phyloP scores from a whole-genome alignment of 2,888 invertebrate species.

The Apamea sordens region DNA sequence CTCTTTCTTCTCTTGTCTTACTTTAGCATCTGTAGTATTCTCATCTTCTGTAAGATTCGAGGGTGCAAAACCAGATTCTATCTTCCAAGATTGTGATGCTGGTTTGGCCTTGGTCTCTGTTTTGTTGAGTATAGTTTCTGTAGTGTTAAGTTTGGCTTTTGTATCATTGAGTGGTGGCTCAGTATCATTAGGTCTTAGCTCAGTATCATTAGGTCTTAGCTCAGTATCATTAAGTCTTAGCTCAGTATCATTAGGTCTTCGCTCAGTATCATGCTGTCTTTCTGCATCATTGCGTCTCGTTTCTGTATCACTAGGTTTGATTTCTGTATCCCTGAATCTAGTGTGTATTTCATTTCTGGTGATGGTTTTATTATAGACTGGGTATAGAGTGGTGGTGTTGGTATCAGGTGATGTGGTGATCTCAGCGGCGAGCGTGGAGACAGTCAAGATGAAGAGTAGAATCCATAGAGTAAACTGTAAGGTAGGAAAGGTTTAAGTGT shows the following conservation, averaged over 20 bases:
- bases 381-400: conserved; percentile 82
- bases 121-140: conserved; percentile 2
- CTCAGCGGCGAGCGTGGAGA: conserved; percentile 69
- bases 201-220: conserved; percentile 39
- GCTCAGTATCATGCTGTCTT: conserved; percentile 23
- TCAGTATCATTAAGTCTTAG: conserved; percentile 16
- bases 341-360: conserved; percentile 53
- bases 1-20: conserved; percentile 44
- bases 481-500: not conserved
- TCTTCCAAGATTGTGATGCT: conserved; percentile 76
- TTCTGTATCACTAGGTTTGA: conserved; percentile 40
- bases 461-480: conserved; percentile 74
- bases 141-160: conserved; percentile 15
- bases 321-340: conserved; percentile 47
- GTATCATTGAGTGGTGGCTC: conserved; percentile 4
- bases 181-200: conserved; percentile 16
- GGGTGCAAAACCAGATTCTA: conserved; percentile 75
- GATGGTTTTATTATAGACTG: conserved; percentile 69
- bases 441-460: conserved; percentile 66
- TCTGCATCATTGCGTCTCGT: not conserved
- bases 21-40: conserved; percentile 47
- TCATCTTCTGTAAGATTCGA: conserved; percentile 69
- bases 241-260: conserved; percentile 28
- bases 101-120: conserved; percentile 33
- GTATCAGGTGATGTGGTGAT: conserved; percentile 65